phyloP scores from a whole-genome alignment of 53 echinoderm and acorn worm genomes.

The Stichopus horrens region DNA sequence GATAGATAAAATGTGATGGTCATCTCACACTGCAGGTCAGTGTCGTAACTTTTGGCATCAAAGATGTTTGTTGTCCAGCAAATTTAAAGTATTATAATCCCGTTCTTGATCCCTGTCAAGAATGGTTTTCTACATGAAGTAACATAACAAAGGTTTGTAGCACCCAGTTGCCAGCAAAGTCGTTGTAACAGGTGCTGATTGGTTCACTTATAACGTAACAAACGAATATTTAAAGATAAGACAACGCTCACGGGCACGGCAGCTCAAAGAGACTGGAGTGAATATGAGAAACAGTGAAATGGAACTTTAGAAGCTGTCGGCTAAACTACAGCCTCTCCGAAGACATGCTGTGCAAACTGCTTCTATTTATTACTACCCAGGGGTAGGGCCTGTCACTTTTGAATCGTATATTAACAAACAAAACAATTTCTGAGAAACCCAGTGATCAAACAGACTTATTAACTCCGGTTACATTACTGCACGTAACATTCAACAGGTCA shows the following conservation, averaged over 20 bases:
- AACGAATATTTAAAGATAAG: background rate
- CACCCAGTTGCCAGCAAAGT: conserved; percentile 3
- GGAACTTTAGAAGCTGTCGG: conserved; percentile 1
- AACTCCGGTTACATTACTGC: too few relatives aligned
- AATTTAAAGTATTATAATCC: background rate
- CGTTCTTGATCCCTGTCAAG: conserved; percentile 1
- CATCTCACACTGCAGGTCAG: too few relatives aligned
- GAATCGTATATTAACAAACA: background rate
- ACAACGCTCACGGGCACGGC: conserved; percentile 27
- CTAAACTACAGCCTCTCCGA: background rate
- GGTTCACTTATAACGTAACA: background rate
- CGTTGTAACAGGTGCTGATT: conserved; percentile 27
- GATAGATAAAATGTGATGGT: too few relatives aligned
- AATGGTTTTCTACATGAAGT: background rate
- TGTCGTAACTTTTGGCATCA: too few relatives aligned
- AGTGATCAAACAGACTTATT: too few relatives aligned
- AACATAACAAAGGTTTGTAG: background rate
- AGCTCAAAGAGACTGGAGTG: background rate
- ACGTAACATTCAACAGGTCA: too few relatives aligned
- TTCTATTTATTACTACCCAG: background rate
- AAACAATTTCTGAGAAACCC: background rate
- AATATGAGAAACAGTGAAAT: too few relatives aligned
- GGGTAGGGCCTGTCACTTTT: conserved; percentile 13
- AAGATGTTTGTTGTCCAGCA: background rate
- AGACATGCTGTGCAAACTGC: background rate